Evolutionary conservation across 2,797 vertebrate species (phyloP).

Genomic region (Sebastes hopkinsi): DNA sequence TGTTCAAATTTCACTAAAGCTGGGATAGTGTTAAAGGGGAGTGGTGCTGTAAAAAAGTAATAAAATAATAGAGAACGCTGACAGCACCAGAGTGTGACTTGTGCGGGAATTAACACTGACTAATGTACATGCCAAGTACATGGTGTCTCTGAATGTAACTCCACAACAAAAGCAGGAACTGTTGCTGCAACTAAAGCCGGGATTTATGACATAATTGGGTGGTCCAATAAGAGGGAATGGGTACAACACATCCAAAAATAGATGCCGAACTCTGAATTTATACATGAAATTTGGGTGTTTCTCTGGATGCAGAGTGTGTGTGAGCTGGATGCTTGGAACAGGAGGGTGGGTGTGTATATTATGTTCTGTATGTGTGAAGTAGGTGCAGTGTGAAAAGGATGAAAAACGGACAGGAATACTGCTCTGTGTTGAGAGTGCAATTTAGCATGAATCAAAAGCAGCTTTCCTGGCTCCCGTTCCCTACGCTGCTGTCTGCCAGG

Average conservation of each 20-base stretch:
- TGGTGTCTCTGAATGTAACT: constrained; percentile 23
- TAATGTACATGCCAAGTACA: constrained; percentile 21
- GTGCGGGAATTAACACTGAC: constrained; percentile 31
- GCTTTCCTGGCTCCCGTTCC: constrained; percentile 80
- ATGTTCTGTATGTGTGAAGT: constrained; percentile 49
- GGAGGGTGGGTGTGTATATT: constrained; percentile 29
- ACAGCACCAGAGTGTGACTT: constrained; percentile 18
- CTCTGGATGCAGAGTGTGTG: constrained; percentile 34
- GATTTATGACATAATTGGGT: constrained; percentile 68
- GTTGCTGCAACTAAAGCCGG: constrained; percentile 41
- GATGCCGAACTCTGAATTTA: constrained; percentile 45
- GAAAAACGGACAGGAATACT: constrained; percentile 75
- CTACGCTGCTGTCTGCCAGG: constrained; percentile 73
- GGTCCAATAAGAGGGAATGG: constrained; percentile 47
- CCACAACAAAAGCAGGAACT: constrained; percentile 67
- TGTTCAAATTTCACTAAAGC: constrained; percentile 24
- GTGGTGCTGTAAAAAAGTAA: constrained; percentile 29
- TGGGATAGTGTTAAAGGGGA: constrained; percentile 11
- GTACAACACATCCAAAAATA: constrained; percentile 63
- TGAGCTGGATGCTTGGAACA: constrained; percentile 36
- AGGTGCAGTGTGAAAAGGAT: constrained; percentile 69
- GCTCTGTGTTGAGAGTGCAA: constrained; percentile 79
- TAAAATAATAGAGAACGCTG: constrained; percentile 34
- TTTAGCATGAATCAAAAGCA: constrained; percentile 83
- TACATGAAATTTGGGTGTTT: constrained; percentile 56